Percentiles rank a stretch among this genome's conserved stretches.
Evolutionary conservation across 1,140 invertebrate genomes (phyloP).

Genomic region (Heliconius congener): DNA sequence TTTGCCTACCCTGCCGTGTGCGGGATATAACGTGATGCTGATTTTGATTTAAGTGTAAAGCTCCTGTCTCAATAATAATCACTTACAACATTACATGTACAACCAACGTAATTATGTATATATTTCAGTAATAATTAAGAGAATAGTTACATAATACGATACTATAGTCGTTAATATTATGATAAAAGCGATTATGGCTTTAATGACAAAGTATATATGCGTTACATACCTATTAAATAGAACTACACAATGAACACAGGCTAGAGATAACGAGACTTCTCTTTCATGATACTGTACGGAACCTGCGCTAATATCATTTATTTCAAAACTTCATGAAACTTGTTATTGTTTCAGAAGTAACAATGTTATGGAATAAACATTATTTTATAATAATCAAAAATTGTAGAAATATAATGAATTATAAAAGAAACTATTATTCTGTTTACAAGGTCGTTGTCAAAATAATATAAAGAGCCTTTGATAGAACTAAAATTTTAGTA

Average conservation of each 20-base stretch:
- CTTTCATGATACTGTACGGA: background rate
- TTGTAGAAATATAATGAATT: background rate
- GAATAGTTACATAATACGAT: background rate
- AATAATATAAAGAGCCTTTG: constrained; percentile 2
- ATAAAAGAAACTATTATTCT: background rate
- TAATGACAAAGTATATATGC: background rate
- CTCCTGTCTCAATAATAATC: too few relatives aligned
- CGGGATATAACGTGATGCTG: too few relatives aligned
- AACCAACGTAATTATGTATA: background rate
- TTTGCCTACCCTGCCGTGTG: too few relatives aligned
- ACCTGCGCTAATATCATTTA: background rate
- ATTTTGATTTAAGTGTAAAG: too few relatives aligned
- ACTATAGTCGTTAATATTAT: background rate
- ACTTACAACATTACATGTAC: background rate
- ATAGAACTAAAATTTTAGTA: background rate
- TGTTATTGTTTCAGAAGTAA: background rate
- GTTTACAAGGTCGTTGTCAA: background rate
- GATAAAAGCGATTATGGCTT: background rate
- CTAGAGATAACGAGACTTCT: background rate
- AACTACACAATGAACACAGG: background rate
- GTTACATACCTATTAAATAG: background rate
- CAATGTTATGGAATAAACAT: background rate
- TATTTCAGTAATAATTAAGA: background rate
- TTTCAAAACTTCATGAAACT: background rate
- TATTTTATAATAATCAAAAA: background rate